Conservation (phyloP, 2,797 vertebrate genomes). For the Gallinago nigripennis region DNA sequence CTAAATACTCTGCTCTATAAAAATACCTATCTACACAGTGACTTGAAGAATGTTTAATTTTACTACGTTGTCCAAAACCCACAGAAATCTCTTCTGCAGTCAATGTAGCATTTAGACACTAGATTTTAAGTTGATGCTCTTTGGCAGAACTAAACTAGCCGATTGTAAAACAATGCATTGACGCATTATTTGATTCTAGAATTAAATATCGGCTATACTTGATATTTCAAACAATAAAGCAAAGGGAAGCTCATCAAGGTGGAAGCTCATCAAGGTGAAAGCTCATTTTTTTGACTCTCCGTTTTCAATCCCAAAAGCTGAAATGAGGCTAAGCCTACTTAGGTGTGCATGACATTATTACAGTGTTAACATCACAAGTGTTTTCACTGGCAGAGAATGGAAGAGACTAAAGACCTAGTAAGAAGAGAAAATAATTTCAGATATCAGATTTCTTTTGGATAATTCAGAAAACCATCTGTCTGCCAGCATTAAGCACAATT, state of each 20-base stretch:
- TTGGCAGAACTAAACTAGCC: not conserved
- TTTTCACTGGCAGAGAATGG: not conserved
- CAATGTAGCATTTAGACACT: accelerated
- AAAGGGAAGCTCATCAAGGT: not conserved
- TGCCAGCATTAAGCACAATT: not conserved
- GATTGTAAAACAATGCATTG: too few relatives aligned
- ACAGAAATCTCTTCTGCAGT: not conserved
- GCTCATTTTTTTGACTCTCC: not conserved
- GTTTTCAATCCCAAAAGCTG: not conserved
- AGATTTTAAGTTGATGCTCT: not conserved
- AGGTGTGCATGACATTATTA: not conserved
- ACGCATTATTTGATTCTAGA: not conserved
- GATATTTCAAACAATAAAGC: not conserved
- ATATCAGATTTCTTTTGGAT: not conserved
- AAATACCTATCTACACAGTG: not conserved
- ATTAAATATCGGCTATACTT: not conserved
- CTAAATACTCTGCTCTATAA: not conserved
- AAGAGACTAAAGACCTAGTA: not conserved
- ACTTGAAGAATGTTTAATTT: not conserved
- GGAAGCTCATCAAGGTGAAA: not conserved
- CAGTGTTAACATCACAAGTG: not conserved
- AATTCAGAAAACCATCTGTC: not conserved
- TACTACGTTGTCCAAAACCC: not conserved
- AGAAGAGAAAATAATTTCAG: not conserved
- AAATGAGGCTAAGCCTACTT: not conserved